Conservation (phyloP, 2,113 vertebrate species). For the Strigops habroptila region DNA sequence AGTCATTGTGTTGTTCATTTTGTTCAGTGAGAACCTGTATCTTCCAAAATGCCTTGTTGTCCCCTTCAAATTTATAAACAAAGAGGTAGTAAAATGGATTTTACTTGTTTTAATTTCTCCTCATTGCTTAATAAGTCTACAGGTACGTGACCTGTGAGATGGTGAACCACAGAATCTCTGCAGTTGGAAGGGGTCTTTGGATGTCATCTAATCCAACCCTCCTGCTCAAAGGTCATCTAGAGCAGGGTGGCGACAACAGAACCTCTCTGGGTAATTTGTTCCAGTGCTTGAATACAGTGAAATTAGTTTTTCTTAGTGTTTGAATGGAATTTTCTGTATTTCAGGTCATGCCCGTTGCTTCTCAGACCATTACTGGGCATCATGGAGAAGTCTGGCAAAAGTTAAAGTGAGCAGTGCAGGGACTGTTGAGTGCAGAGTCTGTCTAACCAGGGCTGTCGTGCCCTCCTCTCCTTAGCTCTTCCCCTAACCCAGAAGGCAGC, state of each 20-base stretch:
- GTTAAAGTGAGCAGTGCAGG: not conserved
- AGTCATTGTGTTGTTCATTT: not conserved
- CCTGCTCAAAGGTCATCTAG: not conserved
- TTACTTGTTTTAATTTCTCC: not conserved
- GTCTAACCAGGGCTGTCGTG: accelerated
- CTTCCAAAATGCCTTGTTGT: not conserved
- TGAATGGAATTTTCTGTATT: not conserved
- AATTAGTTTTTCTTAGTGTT: not conserved
- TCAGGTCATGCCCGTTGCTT: not conserved
- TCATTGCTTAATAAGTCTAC: not conserved
- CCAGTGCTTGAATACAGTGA: not conserved
- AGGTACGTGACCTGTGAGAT: not conserved
- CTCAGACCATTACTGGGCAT: not conserved
- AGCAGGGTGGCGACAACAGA: not conserved
- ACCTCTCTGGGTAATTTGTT: not conserved
- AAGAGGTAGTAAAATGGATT: not conserved
- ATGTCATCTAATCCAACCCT: not conserved
- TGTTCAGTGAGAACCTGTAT: not conserved
- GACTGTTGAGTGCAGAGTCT: not conserved
- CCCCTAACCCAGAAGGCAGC: not conserved
- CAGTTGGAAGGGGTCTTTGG: not conserved
- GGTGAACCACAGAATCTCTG: not conserved
- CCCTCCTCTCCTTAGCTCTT: not conserved
- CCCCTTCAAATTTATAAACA: not conserved
- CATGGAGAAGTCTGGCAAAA: not conserved